Conservation (phyloP, 2,888 invertebrate genomes). For the Scaptomyza cyrtandrae region DNA sequence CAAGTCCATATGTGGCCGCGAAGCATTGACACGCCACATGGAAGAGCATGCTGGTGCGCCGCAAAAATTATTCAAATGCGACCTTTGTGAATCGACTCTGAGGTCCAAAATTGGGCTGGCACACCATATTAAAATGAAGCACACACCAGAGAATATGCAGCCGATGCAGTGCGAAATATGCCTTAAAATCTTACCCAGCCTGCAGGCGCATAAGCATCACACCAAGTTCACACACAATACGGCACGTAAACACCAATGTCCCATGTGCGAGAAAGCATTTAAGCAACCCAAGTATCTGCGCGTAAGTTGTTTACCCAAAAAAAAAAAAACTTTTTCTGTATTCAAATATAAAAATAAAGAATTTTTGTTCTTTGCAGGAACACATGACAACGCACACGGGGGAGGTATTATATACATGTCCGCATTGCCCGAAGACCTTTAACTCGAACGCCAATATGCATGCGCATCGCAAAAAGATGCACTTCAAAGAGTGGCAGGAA, state of each 20-base stretch:
- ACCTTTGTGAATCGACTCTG: slow-evolving; percentile 78
- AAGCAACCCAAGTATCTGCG: slow-evolving; percentile 77
- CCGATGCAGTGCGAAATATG: slow-evolving; percentile 80
- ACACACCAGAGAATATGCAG: slow-evolving; percentile 72
- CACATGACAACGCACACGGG: slow-evolving; percentile 82
- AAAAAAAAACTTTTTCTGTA: not conserved
- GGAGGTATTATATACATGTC: slow-evolving; percentile 79
- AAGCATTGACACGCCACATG: slow-evolving; percentile 79
- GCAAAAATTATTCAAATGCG: slow-evolving; percentile 74
- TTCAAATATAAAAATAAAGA: too few species aligned
- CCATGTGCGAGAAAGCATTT: slow-evolving; percentile 83
- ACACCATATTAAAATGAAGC: slow-evolving; percentile 81
- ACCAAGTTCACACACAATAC: slow-evolving; percentile 80
- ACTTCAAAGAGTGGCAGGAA: slow-evolving; percentile 82
- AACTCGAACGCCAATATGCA: slow-evolving; percentile 82
- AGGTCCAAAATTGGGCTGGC: slow-evolving; percentile 78
- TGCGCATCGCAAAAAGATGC: slow-evolving; percentile 81
- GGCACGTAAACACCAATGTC: slow-evolving; percentile 79
- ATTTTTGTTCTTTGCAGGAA: slow-evolving; percentile 59
- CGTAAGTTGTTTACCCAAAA: slow-evolving; percentile 42
- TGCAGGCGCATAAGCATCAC: slow-evolving; percentile 78
- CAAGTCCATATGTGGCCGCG: slow-evolving; percentile 77
- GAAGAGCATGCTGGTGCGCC: slow-evolving; percentile 78
- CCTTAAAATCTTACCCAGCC: slow-evolving; percentile 76
- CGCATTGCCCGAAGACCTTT: slow-evolving; percentile 81